Evolutionary conservation across 2,113 vertebrate genomes (phyloP).

Genomic region (Toxostoma redivivum): DNA sequence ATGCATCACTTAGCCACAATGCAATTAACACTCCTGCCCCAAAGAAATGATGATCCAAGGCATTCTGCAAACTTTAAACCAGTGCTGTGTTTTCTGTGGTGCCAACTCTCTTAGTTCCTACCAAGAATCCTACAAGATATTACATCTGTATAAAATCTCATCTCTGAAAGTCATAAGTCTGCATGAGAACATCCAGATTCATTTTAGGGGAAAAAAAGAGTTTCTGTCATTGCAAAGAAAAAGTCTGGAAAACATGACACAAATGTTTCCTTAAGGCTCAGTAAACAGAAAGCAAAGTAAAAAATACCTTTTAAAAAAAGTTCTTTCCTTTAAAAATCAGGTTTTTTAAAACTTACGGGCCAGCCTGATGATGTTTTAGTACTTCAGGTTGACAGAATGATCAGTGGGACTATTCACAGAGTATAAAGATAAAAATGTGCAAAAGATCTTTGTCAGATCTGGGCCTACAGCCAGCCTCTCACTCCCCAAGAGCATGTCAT

Average conservation of each 20-base stretch:
- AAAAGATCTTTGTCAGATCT: conserved; percentile 40
- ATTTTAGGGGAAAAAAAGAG: not conserved
- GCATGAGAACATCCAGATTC: not conserved
- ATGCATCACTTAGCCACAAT: not conserved
- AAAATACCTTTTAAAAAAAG: not conserved
- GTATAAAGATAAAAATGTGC: conserved; percentile 37
- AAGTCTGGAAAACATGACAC: not conserved
- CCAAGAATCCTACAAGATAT: not conserved
- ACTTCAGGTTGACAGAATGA: not conserved
- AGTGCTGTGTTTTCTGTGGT: not conserved
- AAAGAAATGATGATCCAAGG: not conserved
- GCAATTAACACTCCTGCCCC: not conserved
- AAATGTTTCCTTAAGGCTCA: not conserved
- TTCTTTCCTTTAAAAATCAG: not conserved
- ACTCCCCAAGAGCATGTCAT: not conserved
- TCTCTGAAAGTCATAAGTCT: not conserved
- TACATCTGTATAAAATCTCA: not conserved
- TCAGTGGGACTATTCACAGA: conserved; percentile 36
- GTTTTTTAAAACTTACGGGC: not conserved
- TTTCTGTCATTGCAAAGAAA: not conserved
- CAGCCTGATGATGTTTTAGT: not conserved
- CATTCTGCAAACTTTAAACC: not conserved
- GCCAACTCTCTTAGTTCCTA: not conserved
- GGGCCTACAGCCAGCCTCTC: conserved; percentile 21
- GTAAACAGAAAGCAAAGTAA: not conserved